Conservation (phyloP, 2,797 vertebrate species). For the Tarsius wallacei region DNA sequence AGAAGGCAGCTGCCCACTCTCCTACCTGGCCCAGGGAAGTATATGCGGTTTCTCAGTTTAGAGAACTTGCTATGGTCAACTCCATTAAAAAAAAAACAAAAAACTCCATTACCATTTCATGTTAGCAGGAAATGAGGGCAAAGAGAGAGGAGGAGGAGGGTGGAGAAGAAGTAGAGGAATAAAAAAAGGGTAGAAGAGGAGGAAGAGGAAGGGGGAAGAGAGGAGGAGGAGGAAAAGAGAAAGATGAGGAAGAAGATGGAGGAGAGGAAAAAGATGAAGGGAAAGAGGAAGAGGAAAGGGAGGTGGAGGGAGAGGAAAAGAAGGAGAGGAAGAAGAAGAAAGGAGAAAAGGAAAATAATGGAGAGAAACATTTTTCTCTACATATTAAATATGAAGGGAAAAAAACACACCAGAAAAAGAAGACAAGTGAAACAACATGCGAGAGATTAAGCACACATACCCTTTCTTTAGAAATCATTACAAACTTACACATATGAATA, state of each 20-base stretch:
- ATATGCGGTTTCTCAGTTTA: neutral
- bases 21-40: neutral
- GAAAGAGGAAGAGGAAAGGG: no score
- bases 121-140: neutral
- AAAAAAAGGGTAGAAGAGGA: no score
- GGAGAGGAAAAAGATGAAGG: no score
- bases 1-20: neutral
- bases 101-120: neutral
- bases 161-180: neutral
- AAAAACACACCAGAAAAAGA: neutral
- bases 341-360: neutral
- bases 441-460: neutral
- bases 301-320: no score
- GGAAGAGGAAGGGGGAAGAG: no score
- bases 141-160: no score
- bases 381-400: neutral
- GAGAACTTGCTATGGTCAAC: neutral
- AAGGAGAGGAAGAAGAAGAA: neutral
- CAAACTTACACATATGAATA: neutral
- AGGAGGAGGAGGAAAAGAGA: no score
- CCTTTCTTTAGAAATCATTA: constrained; percentile 43
- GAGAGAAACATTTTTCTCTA: neutral
- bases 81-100: neutral
- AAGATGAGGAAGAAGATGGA: no score
- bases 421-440: neutral